These are phyloP conservation scores for Ellobius talpinus DNA, from an alignment of 2,113 vertebrate species.

Conservation along the genomic window DNA sequence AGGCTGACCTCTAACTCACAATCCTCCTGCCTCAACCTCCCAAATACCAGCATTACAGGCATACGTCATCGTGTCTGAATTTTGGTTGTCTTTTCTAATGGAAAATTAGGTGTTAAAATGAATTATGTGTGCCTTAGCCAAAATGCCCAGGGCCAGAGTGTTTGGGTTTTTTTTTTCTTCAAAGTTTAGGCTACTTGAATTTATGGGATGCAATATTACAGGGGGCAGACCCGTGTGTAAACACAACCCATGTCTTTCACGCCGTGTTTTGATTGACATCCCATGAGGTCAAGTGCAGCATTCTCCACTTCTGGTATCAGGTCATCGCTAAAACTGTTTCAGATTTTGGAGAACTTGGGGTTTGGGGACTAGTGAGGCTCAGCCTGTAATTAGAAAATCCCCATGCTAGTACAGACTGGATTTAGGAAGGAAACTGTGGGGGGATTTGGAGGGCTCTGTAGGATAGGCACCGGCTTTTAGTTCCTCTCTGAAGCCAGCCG, in stretches of 20 bases:
- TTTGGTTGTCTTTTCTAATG: background rate
- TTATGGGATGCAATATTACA: no score
- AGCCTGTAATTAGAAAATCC: background rate
- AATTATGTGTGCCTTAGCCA: background rate
- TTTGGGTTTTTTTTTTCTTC: background rate
- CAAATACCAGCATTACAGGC: background rate
- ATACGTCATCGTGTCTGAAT: background rate
- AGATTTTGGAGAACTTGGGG: background rate
- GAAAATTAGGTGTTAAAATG: background rate
- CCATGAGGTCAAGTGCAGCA: rapidly evolving
- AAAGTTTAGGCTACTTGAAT: no score
- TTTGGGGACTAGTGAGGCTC: background rate
- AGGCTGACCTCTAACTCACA: background rate
- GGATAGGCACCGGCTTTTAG: background rate
- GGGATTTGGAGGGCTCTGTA: background rate
- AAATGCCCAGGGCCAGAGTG: background rate
- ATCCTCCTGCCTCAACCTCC: background rate
- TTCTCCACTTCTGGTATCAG: background rate
- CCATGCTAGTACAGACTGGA: background rate
- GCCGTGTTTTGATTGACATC: background rate
- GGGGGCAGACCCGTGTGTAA: background rate
- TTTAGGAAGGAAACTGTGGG: background rate
- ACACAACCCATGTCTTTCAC: background rate
- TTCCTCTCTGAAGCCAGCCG: background rate
- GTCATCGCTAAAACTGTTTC: background rate